These are phyloP conservation scores for Ceraclea dissimilis DNA, from an alignment of 2,888 invertebrate genomes.

Conservation along the genomic window DNA sequence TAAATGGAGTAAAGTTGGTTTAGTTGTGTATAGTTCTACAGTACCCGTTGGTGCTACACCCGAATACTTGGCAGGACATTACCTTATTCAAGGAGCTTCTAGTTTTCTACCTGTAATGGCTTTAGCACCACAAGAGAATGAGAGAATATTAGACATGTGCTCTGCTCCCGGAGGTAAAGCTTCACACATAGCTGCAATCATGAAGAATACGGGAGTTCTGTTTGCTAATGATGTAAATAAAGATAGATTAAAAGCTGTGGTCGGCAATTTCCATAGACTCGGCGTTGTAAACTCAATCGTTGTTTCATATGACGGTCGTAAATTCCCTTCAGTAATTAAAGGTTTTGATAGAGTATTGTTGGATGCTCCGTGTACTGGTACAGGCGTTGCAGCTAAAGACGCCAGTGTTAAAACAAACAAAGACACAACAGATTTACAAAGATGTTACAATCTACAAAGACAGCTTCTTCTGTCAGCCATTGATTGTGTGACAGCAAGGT, in stretches of 20 bases:
- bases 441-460: slow-evolving; percentile 87
- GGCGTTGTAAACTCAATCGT: slow-evolving; percentile 92
- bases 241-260: slow-evolving; percentile 82
- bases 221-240: slow-evolving; percentile 94
- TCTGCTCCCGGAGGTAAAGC: slow-evolving; percentile 99
- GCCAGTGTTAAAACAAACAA: slow-evolving; percentile 91
- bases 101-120: slow-evolving; percentile 98
- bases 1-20: slow-evolving; percentile 97
- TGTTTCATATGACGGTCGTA: slow-evolving; percentile 82
- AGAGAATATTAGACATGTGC: slow-evolving; percentile 92
- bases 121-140: slow-evolving; percentile 92
- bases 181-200: slow-evolving; percentile 92
- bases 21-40: slow-evolving; percentile 92
- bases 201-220: slow-evolving; percentile 95
- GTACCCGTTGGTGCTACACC: slow-evolving; percentile 98
- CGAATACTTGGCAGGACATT: slow-evolving; percentile 97
- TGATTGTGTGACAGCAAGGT: slow-evolving; percentile 89
- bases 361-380: slow-evolving; percentile 98
- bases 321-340: slow-evolving; percentile 74
- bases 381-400: slow-evolving; percentile 97
- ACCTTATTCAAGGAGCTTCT: slow-evolving; percentile 93
- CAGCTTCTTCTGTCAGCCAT: slow-evolving; percentile 93
- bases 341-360: slow-evolving; percentile 93
- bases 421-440: slow-evolving; percentile 81
- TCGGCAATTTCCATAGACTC: slow-evolving; percentile 93